These are phyloP conservation scores for Aplocera efformata DNA, from an alignment of 2,888 invertebrate species.

Conservation along the genomic window DNA sequence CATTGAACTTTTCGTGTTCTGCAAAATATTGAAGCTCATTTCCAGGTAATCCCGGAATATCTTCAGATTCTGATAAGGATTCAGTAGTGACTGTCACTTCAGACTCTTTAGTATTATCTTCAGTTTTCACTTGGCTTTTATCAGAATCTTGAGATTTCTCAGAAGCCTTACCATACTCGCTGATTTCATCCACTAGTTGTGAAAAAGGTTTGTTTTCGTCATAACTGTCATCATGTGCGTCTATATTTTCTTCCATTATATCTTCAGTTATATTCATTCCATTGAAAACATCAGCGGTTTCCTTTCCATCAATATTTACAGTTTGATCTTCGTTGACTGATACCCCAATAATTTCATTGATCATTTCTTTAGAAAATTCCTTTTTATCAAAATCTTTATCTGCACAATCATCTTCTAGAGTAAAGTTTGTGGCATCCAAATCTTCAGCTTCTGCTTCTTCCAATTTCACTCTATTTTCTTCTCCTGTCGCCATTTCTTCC, in stretches of 20 bases:
- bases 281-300: constrained; percentile 2
- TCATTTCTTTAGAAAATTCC: constrained; percentile 16
- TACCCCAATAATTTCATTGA: constrained; percentile 20
- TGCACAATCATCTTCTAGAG: too few species aligned
- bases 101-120: constrained; percentile 27
- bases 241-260: not conserved
- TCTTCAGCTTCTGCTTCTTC: too few species aligned
- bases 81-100: constrained; percentile 62
- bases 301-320: not conserved
- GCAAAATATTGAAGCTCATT: constrained; percentile 51
- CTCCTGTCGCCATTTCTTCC: not conserved
- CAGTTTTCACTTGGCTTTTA: constrained; percentile 17
- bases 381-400: constrained; percentile 17
- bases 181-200: constrained; percentile 39
- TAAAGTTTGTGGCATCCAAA: too few species aligned
- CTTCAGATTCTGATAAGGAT: constrained; percentile 54
- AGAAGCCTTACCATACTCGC: constrained; percentile 36
- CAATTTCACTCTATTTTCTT: not conserved
- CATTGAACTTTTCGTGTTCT: constrained; percentile 58
- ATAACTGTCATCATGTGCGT: constrained; percentile 23
- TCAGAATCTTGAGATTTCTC: constrained; percentile 23
- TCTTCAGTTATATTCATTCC: too few species aligned
- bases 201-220: constrained; percentile 42
- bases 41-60: constrained; percentile 24
- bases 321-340: constrained; percentile 1